Conservation (phyloP, 2,888 invertebrate species). For the Leptinotarsa peninsularis region DNA sequence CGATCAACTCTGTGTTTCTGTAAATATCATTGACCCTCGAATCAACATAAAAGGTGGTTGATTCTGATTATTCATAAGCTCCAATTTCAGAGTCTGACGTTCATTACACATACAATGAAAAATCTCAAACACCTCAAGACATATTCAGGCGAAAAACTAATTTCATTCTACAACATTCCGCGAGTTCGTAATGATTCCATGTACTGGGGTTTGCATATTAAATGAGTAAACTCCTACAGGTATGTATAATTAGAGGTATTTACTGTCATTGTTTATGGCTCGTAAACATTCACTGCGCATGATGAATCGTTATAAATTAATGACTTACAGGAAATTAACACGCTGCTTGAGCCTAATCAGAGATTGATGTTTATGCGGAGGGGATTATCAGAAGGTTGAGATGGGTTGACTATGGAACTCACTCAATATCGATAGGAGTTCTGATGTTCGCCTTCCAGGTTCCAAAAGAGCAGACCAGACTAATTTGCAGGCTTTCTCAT, state of each 20-base stretch:
- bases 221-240: conserved; percentile 33
- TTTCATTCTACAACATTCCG: conserved; percentile 1
- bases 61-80: background rate
- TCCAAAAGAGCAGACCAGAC: too few relatives aligned
- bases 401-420: background rate
- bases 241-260: conserved; percentile 34
- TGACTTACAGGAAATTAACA: conserved; percentile 26
- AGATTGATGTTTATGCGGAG: background rate
- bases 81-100: background rate
- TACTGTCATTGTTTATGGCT: conserved; percentile 34
- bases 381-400: background rate
- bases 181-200: conserved; percentile 19
- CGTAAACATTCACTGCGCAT: conserved; percentile 26
- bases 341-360: background rate
- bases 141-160: conserved; percentile 1
- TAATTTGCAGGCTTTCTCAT: too few relatives aligned
- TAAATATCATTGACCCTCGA: too few relatives aligned
- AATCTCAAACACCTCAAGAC: background rate
- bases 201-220: conserved; percentile 33
- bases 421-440: too few relatives aligned
- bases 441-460: too few relatives aligned
- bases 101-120: background rate
- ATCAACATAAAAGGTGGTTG: too few relatives aligned
- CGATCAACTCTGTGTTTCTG: too few relatives aligned
- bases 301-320: conserved; percentile 36